phyloP scores from a whole-genome alignment of 2,113 vertebrate genomes.

The Hypocryptadius cinnamomeus region DNA sequence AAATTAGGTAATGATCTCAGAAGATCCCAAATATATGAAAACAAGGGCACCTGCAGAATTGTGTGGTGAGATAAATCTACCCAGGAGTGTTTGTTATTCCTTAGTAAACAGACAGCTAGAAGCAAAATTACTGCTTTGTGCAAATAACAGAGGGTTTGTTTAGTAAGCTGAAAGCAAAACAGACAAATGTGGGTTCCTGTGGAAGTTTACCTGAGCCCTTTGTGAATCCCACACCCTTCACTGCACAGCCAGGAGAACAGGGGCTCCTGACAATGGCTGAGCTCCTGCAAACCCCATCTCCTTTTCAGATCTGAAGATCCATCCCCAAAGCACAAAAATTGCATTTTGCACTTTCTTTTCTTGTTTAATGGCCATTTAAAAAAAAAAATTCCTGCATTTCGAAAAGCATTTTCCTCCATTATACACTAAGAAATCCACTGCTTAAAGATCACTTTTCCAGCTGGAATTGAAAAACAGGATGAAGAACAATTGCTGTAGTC shows the following conservation, averaged over 20 bases:
- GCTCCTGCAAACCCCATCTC: neutral
- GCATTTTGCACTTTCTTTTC: neutral
- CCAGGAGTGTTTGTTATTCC: neutral
- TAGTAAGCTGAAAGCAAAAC: neutral
- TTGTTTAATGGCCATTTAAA: neutral
- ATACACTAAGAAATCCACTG: neutral
- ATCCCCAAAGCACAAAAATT: neutral
- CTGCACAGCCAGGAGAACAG: neutral
- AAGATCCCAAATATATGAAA: neutral
- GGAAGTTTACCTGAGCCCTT: neutral
- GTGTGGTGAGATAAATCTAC: neutral
- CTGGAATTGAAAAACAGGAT: neutral
- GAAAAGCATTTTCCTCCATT: constrained; percentile 1
- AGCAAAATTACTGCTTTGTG: constrained; percentile 11
- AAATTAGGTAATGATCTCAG: neutral
- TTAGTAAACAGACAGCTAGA: neutral
- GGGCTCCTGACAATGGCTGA: neutral
- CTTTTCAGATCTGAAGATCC: neutral
- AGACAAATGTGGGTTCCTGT: neutral
- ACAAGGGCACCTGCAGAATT: neutral
- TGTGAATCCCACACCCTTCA: neutral
- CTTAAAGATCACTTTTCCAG: constrained; percentile 1
- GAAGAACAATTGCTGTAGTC: neutral
- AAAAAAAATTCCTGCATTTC: neutral
- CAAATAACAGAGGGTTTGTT: constrained; percentile 7